phyloP scores from a whole-genome alignment of 2,888 invertebrate genomes.

The Hemicrepidius hirtus region DNA sequence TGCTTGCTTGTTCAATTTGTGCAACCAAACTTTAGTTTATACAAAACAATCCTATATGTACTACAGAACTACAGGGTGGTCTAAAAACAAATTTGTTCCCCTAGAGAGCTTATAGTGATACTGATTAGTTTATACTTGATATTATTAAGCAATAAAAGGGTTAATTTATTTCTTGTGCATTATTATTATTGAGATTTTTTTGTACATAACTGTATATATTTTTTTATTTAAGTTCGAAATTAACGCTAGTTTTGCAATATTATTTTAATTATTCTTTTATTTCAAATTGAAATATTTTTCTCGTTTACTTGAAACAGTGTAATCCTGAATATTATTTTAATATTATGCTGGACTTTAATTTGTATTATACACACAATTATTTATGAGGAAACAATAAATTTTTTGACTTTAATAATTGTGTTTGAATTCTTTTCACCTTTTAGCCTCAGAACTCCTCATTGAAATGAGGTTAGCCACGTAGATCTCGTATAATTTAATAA shows the following conservation, averaged over 20 bases:
- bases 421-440: background rate
- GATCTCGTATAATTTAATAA: constrained; percentile 38
- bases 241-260: background rate
- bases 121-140: background rate
- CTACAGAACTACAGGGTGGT: constrained; percentile 15
- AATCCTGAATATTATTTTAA: background rate
- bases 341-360: background rate
- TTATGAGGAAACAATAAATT: constrained; percentile 20
- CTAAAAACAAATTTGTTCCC: background rate
- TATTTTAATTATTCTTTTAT: background rate
- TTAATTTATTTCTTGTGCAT: no score
- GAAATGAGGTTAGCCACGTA: constrained; percentile 17
- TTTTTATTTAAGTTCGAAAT: background rate
- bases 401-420: background rate
- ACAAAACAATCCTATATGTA: background rate
- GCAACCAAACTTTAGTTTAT: background rate
- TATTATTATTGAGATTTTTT: no score
- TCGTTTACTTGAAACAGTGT: background rate
- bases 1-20: constrained; percentile 8
- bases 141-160: no score
- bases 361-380: constrained; percentile 20
- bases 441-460: background rate
- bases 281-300: background rate
- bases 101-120: constrained; percentile 15
- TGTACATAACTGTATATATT: constrained; percentile 2